Conservation (phyloP, 2,113 vertebrate species). For the Ramphastos sulfuratus region DNA sequence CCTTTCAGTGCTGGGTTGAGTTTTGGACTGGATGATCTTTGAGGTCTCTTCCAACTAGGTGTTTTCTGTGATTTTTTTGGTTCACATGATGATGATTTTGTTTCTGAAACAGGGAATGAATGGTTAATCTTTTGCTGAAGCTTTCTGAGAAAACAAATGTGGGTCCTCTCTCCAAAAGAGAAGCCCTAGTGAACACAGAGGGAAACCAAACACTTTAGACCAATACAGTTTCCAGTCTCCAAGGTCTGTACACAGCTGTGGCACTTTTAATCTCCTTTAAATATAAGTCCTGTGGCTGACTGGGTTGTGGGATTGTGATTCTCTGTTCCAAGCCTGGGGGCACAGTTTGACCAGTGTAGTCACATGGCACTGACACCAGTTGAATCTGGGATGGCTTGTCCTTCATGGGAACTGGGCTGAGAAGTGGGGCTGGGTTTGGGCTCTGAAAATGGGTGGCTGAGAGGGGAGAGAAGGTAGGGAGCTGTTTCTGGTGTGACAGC, state of each 20-base stretch:
- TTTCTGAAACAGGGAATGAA: not conserved
- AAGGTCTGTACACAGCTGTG: fast-evolving
- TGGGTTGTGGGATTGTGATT: not conserved
- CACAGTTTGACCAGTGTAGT: fast-evolving
- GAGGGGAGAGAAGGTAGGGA: not conserved
- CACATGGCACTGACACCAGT: fast-evolving
- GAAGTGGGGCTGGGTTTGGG: not conserved
- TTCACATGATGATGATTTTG: not conserved
- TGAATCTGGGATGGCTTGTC: not conserved
- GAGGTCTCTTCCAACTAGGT: too few relatives aligned
- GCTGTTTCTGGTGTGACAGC: not conserved
- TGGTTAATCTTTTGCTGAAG: not conserved
- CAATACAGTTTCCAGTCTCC: not conserved
- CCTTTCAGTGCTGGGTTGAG: too few relatives aligned
- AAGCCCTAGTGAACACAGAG: not conserved
- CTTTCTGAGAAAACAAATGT: not conserved
- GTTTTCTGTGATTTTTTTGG: too few relatives aligned
- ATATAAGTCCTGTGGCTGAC: not conserved
- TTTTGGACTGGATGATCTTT: too few relatives aligned
- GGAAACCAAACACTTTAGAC: fast-evolving
- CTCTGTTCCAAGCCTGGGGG: not conserved
- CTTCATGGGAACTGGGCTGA: not conserved
- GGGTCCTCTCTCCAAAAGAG: not conserved
- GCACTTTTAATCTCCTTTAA: not conserved
- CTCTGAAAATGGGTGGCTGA: not conserved